These are phyloP conservation scores for Colinus virginianus DNA, from an alignment of 2,113 vertebrate genomes.

Conservation along the genomic window DNA sequence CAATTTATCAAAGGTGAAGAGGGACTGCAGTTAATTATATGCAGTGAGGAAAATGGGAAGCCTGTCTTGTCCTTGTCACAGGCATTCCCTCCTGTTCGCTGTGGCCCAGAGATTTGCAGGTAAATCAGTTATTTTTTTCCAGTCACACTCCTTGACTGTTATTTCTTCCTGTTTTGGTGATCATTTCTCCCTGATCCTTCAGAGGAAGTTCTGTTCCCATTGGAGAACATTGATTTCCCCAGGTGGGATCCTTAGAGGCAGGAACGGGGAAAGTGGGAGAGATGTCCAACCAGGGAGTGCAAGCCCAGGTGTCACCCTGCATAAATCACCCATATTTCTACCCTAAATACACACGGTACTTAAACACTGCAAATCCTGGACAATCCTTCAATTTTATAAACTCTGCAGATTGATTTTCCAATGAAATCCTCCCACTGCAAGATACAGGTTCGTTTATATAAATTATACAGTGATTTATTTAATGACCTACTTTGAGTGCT, in stretches of 20 bases:
- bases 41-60: neutral
- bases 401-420: constrained; percentile 34
- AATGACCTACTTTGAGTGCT: constrained; percentile 59
- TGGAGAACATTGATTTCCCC: neutral
- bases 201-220: neutral
- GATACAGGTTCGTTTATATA: constrained; percentile 67
- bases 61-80: neutral
- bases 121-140: neutral
- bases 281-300: neutral
- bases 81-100: neutral
- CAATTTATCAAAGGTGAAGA: constrained; percentile 6
- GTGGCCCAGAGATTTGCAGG: neutral
- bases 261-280: neutral
- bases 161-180: neutral
- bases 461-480: constrained; percentile 73
- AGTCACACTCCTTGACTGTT: neutral
- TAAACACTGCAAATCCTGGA: neutral
- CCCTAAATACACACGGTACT: neutral
- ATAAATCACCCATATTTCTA: neutral
- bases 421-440: constrained; percentile 42
- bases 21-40: constrained; percentile 5
- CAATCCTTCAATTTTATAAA: constrained; percentile 36
- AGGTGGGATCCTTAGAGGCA: neutral
- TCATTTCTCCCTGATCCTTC: neutral
- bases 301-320: neutral